These are phyloP conservation scores for Ahaetulla prasina DNA, from an alignment of 2,113 vertebrate species.

Conservation along the genomic window DNA sequence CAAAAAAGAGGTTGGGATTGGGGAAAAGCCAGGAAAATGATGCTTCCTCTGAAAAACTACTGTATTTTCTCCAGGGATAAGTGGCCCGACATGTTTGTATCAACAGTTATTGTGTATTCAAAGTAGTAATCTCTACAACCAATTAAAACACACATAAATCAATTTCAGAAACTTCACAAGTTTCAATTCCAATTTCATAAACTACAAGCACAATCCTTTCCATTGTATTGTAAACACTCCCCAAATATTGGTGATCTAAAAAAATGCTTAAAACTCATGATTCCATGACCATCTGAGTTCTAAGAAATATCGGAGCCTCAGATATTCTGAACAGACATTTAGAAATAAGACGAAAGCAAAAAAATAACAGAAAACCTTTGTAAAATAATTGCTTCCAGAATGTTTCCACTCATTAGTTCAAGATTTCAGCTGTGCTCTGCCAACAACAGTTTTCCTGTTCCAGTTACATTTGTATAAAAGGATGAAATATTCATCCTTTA, in stretches of 20 bases:
- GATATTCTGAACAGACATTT: constrained; percentile 23
- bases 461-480: constrained; percentile 33
- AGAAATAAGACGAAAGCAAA: constrained; percentile 15
- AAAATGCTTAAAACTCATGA: constrained; percentile 1
- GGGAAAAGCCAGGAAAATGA: not conserved
- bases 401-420: constrained; percentile 36
- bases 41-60: not conserved
- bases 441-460: constrained; percentile 48
- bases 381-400: constrained; percentile 39
- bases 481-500: constrained; percentile 39
- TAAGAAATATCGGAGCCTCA: not conserved
- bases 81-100: not conserved
- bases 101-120: not conserved
- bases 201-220: not conserved
- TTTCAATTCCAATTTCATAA: no score
- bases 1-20: not conserved
- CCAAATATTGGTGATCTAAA: not conserved
- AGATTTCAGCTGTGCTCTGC: constrained; percentile 17
- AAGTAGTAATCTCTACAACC: not conserved
- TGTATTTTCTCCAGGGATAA: not conserved
- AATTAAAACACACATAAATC: not conserved
- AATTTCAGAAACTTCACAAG: not conserved
- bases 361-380: not conserved
- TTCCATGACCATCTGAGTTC: not conserved
- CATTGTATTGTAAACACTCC: not conserved